Evolutionary conservation across 2,113 vertebrate species (phyloP), one percentile per base, ranked within the genome.

Genomic region (Urocolius indicus): DNA sequence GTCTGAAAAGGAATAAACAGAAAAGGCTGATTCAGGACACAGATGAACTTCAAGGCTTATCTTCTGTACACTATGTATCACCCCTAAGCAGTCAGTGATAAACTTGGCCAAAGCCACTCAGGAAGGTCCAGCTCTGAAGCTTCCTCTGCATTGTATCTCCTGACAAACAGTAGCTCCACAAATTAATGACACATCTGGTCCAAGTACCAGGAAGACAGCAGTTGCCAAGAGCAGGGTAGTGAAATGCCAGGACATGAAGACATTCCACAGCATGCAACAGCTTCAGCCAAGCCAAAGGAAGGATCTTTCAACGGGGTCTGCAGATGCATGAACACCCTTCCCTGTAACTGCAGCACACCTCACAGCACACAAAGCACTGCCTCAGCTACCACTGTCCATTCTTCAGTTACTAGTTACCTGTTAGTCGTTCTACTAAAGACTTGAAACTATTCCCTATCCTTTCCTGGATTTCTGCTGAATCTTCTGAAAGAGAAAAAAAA

Each of bases 401-500:
- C 87, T 72, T 4, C 13, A 81, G 72, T n/a, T 72, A 89, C 61
- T 71, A 92, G 97, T 97, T 98, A 99, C 99, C 99, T 98, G 99
- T 99, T 97, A 99, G 98, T 77, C 99, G 99, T 96, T 98, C 98
- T 96, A 98, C 93, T 98, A 99, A 97, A 72, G 98, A 99, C 96
- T 99, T 98, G 94, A 99, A 99, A 95, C 97, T 93, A 94, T 98
- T 99, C 91, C 98, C 99, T 98, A 99, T 98, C 95, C 99, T 98
- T 36, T 98, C 98, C 87, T 99, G 99, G 97, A 99, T 97, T 96
- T 99, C 99, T 43, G 98, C 69, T 59, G 99, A 99, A 94, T 99
- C 99, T 81, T 99, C 99, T 99, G 94, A 91, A 97, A 96, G n/a
- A 36, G 27, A 73, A 77, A 76, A 51, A 29, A 48, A 38, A 76